phyloP scores from a whole-genome alignment of 1,140 invertebrate genomes.

The Babylonia areolata region DNA sequence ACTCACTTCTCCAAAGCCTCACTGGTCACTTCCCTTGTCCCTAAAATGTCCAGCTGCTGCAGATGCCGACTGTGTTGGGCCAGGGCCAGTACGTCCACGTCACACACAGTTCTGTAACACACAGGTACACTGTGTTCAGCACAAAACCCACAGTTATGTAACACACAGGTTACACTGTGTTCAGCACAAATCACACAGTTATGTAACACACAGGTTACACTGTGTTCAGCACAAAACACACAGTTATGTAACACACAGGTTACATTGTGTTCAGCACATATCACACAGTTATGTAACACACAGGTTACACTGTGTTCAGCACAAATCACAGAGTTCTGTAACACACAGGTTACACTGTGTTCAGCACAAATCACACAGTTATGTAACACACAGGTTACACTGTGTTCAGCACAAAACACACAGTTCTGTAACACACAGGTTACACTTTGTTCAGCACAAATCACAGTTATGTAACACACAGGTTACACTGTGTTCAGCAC shows the following conservation, averaged over 20 bases:
- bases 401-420: not conserved
- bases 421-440: not conserved
- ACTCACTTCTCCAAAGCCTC: slow-evolving; percentile 25
- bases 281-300: not conserved
- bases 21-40: slow-evolving; percentile 83
- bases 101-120: slow-evolving; percentile 82
- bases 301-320: not conserved
- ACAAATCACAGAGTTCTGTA: not conserved
- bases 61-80: slow-evolving; percentile 81
- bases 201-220: not conserved
- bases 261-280: not conserved
- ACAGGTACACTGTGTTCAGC: not conserved
- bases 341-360: not conserved
- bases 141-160: not conserved
- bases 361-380: not conserved
- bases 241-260: too few relatives aligned
- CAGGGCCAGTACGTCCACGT: slow-evolving; percentile 85
- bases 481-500: not conserved
- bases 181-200: not conserved
- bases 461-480: not conserved
- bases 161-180: not conserved
- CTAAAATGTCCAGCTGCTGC: slow-evolving; percentile 89
- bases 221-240: too few relatives aligned
- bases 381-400: not conserved
- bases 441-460: not conserved